These are phyloP conservation scores for Copsychus sechellarum DNA, from an alignment of 2,113 vertebrate genomes.

Conservation along the genomic window DNA sequence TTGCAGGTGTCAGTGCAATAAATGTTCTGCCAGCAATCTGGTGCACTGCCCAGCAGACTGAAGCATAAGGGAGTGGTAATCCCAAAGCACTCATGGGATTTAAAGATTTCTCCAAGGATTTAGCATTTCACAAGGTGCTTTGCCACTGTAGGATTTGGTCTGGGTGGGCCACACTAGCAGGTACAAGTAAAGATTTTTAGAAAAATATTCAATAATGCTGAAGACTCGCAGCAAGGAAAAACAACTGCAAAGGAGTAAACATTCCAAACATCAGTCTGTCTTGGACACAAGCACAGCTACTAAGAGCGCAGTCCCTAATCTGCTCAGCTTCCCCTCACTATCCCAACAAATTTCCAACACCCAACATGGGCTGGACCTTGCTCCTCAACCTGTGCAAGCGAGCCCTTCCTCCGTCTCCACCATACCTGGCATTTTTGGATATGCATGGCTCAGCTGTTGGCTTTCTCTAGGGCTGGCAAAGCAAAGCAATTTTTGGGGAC, in stretches of 20 bases:
- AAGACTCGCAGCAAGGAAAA: not conserved
- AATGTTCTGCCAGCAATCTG: not conserved
- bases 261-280: not conserved
- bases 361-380: not conserved
- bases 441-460: not conserved
- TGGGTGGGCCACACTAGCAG: not conserved
- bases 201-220: not conserved
- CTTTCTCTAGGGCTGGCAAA: not conserved
- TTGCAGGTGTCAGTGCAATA: not conserved
- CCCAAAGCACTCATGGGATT: not conserved
- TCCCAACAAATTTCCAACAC: not conserved
- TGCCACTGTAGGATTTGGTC: not conserved
- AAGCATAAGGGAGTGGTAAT: not conserved
- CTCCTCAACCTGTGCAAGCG: accelerated
- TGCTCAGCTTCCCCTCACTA: not conserved
- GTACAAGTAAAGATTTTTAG: not conserved
- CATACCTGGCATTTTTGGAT: not conserved
- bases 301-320: not conserved
- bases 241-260: not conserved
- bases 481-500: not conserved
- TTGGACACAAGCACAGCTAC: not conserved
- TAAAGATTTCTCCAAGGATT: not conserved
- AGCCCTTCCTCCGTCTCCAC: not conserved
- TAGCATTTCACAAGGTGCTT: not conserved
- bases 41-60: not conserved